phyloP scores from a whole-genome alignment of 2,113 vertebrate genomes.

The Thamnaconus septentrionalis region DNA sequence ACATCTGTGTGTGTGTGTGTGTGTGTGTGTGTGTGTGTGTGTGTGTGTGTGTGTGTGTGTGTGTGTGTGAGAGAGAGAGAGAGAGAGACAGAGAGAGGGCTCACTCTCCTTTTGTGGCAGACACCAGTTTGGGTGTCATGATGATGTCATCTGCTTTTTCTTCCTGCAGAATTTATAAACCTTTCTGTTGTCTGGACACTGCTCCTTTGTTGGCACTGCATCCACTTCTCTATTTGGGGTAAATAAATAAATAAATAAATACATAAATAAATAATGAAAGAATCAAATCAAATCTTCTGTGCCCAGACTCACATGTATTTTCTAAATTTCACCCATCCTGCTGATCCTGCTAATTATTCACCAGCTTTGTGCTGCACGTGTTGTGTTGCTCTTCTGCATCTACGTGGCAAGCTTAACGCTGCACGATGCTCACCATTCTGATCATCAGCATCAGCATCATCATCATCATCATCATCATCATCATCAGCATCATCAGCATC shows the following conservation, averaged over 20 bases:
- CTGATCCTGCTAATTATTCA: too few relatives aligned
- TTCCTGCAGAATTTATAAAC: constrained; percentile 16
- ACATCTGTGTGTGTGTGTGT: constrained; percentile 14
- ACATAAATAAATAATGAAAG: too few relatives aligned
- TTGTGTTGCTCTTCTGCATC: too few relatives aligned
- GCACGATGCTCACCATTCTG: not conserved
- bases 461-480: not conserved
- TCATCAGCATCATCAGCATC: not conserved
- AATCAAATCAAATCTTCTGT: too few relatives aligned
- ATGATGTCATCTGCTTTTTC: constrained; percentile 24
- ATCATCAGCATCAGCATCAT: not conserved
- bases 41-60: not conserved
- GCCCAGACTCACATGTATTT: too few relatives aligned
- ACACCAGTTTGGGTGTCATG: constrained; percentile 2
- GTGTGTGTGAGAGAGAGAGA: not conserved
- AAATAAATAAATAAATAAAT: too few relatives aligned
- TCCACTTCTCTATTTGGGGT: too few relatives aligned
- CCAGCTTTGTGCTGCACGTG: too few relatives aligned
- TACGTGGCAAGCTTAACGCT: not conserved
- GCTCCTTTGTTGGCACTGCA: too few relatives aligned
- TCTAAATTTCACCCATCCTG: too few relatives aligned
- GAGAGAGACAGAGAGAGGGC: not conserved
- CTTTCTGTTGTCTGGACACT: not conserved
- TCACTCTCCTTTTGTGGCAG: constrained; percentile 31
- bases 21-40: not conserved